Evolutionary conservation across 2,888 invertebrate species (phyloP), one percentile per base, ranked within the genome.

Genomic region (Drosophila melanocephala): DNA sequence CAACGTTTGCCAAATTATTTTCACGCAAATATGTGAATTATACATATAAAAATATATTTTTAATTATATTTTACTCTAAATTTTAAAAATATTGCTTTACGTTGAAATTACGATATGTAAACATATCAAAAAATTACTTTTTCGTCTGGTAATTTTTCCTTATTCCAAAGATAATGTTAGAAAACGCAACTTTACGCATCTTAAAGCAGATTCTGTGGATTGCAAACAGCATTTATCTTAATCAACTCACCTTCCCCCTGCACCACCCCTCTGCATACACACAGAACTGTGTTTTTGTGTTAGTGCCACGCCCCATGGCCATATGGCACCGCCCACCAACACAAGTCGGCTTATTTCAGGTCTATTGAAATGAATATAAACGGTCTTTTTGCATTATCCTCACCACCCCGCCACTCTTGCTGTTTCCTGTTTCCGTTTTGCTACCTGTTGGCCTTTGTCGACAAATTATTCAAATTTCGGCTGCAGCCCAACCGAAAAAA

Each of bases 381-480:
- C 81, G 80, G 47, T 76, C 33, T 39, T 59, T 61, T 74, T 65
- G 55, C 61, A 65, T 64, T 73, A 60, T 63, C 59, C 56, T 33
- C 30, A 3, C 26, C 28, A 39, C 52, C 52, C 30, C 30, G 5
- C 16, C 19, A 39, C 55, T 14, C n/a, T 5, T 22, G 1, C 56
- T 28, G 28, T 39, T 26, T 28, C 5, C 3, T 39, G 39, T 14
- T 7, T 47, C 35, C 26, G 9, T 42, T 26, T 3, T 42, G 64
- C 72, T 76, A 79, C 79, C 79, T 79, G 79, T 81, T 79, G 79
- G 65, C 60, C 57, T 63, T 60, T 69, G 57, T 69, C 77, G 69
- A 70, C 77, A 79, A 79, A 79, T 79, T 79, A 79, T 79, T 79
- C 77, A 79, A 79, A 79, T 79, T 73, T 78, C 5, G 78, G 59